Base-by-base conservation (phyloP, 2,113 vertebrate genomes). In the Parotia lawesii region DNA sequence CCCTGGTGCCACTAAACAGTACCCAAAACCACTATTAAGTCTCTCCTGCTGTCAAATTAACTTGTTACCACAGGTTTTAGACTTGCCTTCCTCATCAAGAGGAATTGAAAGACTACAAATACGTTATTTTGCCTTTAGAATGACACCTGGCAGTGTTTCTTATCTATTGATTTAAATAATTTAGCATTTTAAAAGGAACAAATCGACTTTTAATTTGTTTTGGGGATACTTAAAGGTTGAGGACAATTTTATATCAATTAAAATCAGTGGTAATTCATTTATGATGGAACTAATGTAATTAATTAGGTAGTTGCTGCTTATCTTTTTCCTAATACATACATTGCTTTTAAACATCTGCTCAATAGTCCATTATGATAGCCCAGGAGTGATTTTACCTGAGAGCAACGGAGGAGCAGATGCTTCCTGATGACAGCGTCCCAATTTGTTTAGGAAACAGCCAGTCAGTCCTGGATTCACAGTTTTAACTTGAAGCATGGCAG, bases 331-430 rank as follows among this genome's bases (percentile, higher is more conserved):
- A 87, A 90, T 94, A 71, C 73, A 66, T 64, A 51, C 38, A 57
- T 82, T 96, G 74, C 91, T 96, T 94, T 96, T 91, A 96, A 96
- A 95, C 93, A 95, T 95, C 95, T 98, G 95, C 94, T 98, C 67
- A 77, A 0, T 72, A 75, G 93, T 93, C 94, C 60, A 11, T 96
- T 95, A 78, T 64, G 57, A 89, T 80, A 73, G 77, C 91, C 82
- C 7, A 60, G 94, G 95, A 97, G 91, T 76, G 79, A 82, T 95
- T 97, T 97, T 96, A 96, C 67, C 17, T 93, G 96, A 95, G 75
- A 90, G 94, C 90, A 96, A 14, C 81, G 87, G 94, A 97, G 85
- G 60, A 96, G 87, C 96, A 97, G 97, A 97, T 98, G 97, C 97
- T 97, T 97, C 82, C 92, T 97, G 88, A 95, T 76, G 94, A 97